These are phyloP conservation scores for Muschampia plurimacula DNA, from an alignment of 2,888 invertebrate species.

Conservation along the genomic window DNA sequence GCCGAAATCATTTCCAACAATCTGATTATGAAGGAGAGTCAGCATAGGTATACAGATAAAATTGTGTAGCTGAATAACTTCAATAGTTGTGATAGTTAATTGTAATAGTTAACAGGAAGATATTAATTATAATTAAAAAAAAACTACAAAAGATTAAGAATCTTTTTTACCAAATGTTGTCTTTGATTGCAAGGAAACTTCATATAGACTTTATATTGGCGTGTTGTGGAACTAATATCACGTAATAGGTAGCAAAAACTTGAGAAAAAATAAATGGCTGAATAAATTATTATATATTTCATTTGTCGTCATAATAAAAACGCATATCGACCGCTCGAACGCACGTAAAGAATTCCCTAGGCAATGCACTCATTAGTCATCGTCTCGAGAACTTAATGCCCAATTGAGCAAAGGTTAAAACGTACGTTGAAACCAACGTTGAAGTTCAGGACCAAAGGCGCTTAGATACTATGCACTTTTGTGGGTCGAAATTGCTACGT, in stretches of 20 bases:
- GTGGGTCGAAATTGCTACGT: neutral
- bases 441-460: neutral
- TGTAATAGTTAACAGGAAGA: too few species aligned
- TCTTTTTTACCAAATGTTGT: too few species aligned
- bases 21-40: too few species aligned
- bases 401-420: neutral
- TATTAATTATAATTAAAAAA: too few species aligned
- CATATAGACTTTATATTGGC: too few species aligned
- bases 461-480: neutral
- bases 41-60: too few species aligned
- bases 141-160: too few species aligned
- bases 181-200: too few species aligned
- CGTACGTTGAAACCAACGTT: neutral
- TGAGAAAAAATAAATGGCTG: neutral
- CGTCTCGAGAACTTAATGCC: constrained; percentile 14
- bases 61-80: too few species aligned
- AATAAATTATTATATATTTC: neutral
- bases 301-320: constrained; percentile 6
- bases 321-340: neutral
- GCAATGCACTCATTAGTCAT: neutral
- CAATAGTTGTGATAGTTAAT: too few species aligned
- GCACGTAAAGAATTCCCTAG: neutral
- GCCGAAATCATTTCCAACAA: too few species aligned
- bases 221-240: neutral
- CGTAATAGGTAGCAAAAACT: neutral